Evolutionary conservation across 2,888 invertebrate genomes (phyloP).

Genomic region (Eilema griseolum): DNA sequence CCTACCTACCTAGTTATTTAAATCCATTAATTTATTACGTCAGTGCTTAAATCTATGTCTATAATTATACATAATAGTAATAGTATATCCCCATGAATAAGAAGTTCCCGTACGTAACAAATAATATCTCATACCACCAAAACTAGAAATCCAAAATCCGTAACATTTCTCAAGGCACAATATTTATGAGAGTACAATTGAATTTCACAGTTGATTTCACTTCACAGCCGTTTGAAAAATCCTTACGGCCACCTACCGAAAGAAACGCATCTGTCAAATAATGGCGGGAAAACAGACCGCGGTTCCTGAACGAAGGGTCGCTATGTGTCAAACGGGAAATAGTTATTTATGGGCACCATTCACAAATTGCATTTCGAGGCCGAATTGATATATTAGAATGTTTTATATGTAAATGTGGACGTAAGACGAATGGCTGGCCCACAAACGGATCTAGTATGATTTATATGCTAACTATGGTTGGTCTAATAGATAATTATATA

Average conservation of each 20-base stretch:
- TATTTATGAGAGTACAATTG: conserved; percentile 83
- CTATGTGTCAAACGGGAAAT: conserved; percentile 84
- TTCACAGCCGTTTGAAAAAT: conserved; percentile 72
- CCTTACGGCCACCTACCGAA: conserved; percentile 78
- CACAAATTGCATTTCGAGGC: conserved; percentile 85
- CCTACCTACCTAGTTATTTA: no score
- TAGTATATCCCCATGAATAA: conserved; percentile 31
- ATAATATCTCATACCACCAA: conserved; percentile 47
- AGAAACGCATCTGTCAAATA: conserved; percentile 83
- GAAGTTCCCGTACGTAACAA: conserved; percentile 35
- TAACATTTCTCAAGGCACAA: conserved; percentile 76
- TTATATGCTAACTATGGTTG: conserved; percentile 56
- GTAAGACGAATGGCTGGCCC: conserved; percentile 80
- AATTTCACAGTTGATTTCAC: conserved; percentile 86
- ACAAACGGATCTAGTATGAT: conserved; percentile 79
- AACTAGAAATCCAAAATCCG: conserved; percentile 56
- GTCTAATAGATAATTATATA: conserved; percentile 16
- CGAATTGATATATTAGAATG: conserved; percentile 86
- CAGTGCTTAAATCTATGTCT: no score
- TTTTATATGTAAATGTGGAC: conserved; percentile 85
- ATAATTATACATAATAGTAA: no score
- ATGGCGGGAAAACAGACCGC: conserved; percentile 78
- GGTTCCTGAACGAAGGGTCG: conserved; percentile 75
- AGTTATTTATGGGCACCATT: conserved; percentile 85
- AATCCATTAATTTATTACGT: no score